A percentile compares a stretch with the other conserved stretches of the same genome.
Conservation (phyloP, 2,888 invertebrate species). For the Pollenia labialis region DNA sequence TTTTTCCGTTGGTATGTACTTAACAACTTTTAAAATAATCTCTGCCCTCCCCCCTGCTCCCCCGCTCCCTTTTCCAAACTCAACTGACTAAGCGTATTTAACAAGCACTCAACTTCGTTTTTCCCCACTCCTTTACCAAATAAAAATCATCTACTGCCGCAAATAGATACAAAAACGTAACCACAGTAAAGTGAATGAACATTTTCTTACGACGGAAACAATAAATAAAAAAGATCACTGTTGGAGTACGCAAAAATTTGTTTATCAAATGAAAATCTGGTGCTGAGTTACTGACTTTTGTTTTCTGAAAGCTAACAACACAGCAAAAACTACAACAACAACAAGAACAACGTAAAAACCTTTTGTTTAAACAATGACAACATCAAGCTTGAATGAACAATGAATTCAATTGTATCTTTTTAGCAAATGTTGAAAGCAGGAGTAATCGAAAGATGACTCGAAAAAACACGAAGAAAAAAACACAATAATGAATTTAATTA, state of each 20-base stretch:
- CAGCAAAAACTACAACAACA: constrained; percentile 13
- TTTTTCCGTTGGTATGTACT: constrained; percentile 22
- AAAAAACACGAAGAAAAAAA: constrained; percentile 12
- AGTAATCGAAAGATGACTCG: constrained; percentile 1
- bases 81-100: no score
- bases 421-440: neutral
- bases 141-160: no score
- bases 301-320: neutral
- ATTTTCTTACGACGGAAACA: constrained; percentile 10
- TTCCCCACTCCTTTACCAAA: no score
- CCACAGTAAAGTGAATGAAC: neutral
- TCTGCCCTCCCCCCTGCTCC: no score
- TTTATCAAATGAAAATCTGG: constrained; percentile 44
- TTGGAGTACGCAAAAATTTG: constrained; percentile 35
- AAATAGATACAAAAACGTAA: no score
- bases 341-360: constrained; percentile 7
- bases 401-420: constrained; percentile 28
- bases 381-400: constrained; percentile 53
- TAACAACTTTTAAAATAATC: constrained; percentile 1
- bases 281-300: constrained; percentile 31
- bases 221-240: constrained; percentile 16
- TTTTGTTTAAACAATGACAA: constrained; percentile 14
- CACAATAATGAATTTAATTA: constrained; percentile 64
- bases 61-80: no score
- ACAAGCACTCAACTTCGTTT: no score